A percentile compares a stretch with the other conserved stretches of the same genome.
phyloP scores from a whole-genome alignment of 2,888 invertebrate genomes.

The Drosophila paracracens region DNA sequence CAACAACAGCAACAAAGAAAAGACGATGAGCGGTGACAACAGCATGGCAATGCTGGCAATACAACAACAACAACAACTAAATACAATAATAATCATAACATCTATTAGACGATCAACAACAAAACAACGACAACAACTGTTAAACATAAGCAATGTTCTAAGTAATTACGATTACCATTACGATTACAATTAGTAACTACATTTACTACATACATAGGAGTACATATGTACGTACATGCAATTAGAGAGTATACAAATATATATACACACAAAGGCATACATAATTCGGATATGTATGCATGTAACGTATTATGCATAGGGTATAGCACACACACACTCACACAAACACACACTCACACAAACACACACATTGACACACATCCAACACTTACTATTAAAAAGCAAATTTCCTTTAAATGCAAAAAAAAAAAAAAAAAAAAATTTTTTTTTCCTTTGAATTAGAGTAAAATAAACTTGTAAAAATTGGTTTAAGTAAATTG shows the following conservation, averaged over 20 bases:
- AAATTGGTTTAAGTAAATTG: conserved; percentile 36
- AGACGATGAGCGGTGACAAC: conserved; percentile 26
- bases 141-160: conserved; percentile 68
- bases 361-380: background rate
- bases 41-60: conserved; percentile 29
- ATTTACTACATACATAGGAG: conserved; percentile 35
- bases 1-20: conserved; percentile 13
- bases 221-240: conserved; percentile 23
- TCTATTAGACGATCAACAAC: conserved; percentile 19
- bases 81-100: conserved; percentile 9
- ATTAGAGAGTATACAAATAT: background rate
- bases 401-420: conserved; percentile 54
- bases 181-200: conserved; percentile 28
- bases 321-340: conserved; percentile 2
- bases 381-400: conserved; percentile 19
- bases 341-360: conserved; percentile 10
- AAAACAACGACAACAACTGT: conserved; percentile 53
- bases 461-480: conserved; percentile 25
- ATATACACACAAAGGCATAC: conserved; percentile 5
- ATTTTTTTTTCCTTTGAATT: conserved; percentile 24
- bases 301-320: conserved; percentile 3
- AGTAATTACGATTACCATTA: conserved; percentile 36
- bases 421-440: conserved; percentile 3
- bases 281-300: conserved; percentile 6
- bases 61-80: conserved; percentile 28